Percentiles rank a stretch among this genome's conserved stretches.
phyloP scores from a whole-genome alignment of 2,113 vertebrate genomes.

The Corynorhinus townsendii region DNA sequence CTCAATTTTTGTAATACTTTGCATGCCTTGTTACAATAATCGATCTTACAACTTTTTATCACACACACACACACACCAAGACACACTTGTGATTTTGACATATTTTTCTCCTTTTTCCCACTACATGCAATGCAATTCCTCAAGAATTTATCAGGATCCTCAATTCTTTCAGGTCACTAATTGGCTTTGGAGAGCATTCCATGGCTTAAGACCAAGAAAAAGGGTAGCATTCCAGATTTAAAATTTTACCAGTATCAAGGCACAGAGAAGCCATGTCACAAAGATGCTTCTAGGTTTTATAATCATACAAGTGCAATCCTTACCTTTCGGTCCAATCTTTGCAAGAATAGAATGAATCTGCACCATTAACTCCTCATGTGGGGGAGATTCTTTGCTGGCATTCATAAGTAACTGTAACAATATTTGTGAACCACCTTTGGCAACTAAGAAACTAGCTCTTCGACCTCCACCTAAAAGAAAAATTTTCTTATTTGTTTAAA shows the following conservation, averaged over 20 bases:
- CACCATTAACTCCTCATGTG: constrained; percentile 93
- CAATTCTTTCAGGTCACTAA: background rate
- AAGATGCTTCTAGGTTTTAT: background rate
- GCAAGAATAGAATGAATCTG: constrained; percentile 94
- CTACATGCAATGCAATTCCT: background rate
- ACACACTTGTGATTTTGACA: background rate
- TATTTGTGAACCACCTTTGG: constrained; percentile 93
- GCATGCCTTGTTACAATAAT: background rate
- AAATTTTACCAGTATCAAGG: background rate
- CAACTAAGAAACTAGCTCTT: constrained; percentile 88
- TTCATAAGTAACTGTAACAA: constrained; percentile 90
- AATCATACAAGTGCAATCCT: background rate
- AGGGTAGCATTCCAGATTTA: background rate
- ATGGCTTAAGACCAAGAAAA: background rate
- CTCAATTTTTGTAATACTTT: background rate
- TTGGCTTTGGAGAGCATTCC: background rate
- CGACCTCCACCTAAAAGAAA: constrained; percentile 87
- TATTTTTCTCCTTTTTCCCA: background rate
- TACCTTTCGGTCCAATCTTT: constrained; percentile 96
- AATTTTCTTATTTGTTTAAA: background rate
- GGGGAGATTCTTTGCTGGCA: constrained; percentile 87
- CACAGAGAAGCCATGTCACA: constrained; percentile 32
- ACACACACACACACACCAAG: background rate
- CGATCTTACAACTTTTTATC: background rate
- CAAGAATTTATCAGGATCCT: background rate